Percentiles rank a stretch among this genome's conserved stretches.
Conservation (phyloP, 2,888 invertebrate genomes). For the Euplexia lucipara region DNA sequence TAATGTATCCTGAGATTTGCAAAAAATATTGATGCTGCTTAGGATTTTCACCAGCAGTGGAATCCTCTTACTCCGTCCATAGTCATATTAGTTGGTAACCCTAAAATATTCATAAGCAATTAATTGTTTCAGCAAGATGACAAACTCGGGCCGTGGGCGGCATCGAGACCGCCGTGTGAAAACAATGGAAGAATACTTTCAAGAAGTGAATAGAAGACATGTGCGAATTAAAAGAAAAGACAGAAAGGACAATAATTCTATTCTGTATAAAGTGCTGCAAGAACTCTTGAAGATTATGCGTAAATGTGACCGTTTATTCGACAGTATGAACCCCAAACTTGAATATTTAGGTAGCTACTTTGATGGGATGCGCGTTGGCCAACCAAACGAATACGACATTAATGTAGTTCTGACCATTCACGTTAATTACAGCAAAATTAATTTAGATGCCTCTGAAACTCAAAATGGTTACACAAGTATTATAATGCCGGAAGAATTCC, state of each 20-base stretch:
- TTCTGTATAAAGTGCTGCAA: conserved; percentile 73
- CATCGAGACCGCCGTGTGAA: conserved; percentile 48
- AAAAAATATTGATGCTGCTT: no score
- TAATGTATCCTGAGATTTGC: no score
- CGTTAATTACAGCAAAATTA: conserved; percentile 75
- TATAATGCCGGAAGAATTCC: conserved; percentile 79
- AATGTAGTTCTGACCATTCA: conserved; percentile 77
- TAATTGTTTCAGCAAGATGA: conserved; percentile 62
- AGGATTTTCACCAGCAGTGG: no score
- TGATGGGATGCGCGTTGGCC: conserved; percentile 78
- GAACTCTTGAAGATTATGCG: conserved; percentile 73
- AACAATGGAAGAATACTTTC: conserved; percentile 72
- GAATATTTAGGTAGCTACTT: conserved; percentile 81
- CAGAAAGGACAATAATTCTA: conserved; percentile 71
- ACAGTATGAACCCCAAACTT: conserved; percentile 76
- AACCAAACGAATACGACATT: conserved; percentile 80
- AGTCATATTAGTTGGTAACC: no score
- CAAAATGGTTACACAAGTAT: conserved; percentile 73
- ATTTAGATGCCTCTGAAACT: conserved; percentile 66
- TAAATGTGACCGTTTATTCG: conserved; percentile 70
- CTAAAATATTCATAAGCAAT: conserved; percentile 3
- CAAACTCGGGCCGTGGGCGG: conserved; percentile 7
- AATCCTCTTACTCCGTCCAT: no score
- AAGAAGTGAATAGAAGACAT: conserved; percentile 71
- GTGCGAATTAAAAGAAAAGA: conserved; percentile 74